Conservation (phyloP, 2,888 invertebrate genomes). For the Ochropacha duplaris region DNA sequence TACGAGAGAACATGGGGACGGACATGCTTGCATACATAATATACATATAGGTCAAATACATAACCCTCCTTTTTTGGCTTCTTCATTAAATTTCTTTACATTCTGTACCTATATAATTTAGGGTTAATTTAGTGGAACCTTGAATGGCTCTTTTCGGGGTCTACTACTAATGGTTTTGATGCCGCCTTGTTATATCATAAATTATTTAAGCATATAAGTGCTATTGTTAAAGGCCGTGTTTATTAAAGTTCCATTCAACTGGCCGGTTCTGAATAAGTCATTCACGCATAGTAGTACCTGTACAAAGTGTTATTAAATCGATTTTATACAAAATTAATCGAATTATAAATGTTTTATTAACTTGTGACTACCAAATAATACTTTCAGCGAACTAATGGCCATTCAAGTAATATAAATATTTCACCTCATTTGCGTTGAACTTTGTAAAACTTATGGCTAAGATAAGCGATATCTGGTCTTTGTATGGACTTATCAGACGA, state of each 20-base stretch:
- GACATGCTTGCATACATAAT: too few relatives aligned
- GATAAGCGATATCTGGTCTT: too few relatives aligned
- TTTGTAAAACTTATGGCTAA: too few relatives aligned
- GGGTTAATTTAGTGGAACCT: not conserved
- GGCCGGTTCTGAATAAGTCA: not conserved
- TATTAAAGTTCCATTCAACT: not conserved
- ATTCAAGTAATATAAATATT: too few relatives aligned
- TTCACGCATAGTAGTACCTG: not conserved
- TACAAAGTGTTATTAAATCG: not conserved
- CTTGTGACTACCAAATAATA: too few relatives aligned
- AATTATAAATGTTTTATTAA: too few relatives aligned
- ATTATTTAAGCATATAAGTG: not conserved
- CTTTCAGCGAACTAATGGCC: too few relatives aligned
- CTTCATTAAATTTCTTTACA: not conserved
- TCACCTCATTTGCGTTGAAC: too few relatives aligned
- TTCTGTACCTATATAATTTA: not conserved
- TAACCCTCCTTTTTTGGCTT: not conserved
- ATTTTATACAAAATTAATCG: not conserved
- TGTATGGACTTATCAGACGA: too few relatives aligned
- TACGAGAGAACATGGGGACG: too few relatives aligned
- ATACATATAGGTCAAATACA: too few relatives aligned
- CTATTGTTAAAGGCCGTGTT: not conserved
- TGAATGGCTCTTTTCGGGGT: not conserved
- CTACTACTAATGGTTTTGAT: not conserved
- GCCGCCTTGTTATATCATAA: not conserved